These are phyloP conservation scores for Camponotus fellah DNA, from an alignment of 2,888 invertebrate species.

Conservation along the genomic window DNA sequence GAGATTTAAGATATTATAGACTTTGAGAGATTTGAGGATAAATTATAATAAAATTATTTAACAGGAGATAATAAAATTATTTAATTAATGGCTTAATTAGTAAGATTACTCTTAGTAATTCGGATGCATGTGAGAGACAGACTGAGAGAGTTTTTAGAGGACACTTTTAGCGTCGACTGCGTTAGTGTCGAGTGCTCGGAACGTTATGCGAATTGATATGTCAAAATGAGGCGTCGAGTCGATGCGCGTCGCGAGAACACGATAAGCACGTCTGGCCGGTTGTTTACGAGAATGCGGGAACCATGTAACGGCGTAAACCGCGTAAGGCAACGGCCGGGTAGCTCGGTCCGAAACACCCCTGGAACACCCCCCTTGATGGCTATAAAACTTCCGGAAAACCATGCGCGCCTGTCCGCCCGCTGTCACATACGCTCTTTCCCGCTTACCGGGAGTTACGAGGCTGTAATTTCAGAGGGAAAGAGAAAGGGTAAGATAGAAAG, in stretches of 20 bases:
- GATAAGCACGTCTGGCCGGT: slow-evolving; percentile 76
- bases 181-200: slow-evolving; percentile 37
- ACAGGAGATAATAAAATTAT: too few relatives aligned
- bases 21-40: background rate
- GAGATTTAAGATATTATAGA: background rate
- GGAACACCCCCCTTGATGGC: slow-evolving; percentile 77
- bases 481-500: slow-evolving; percentile 7
- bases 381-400: slow-evolving; percentile 80
- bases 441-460: slow-evolving; percentile 84
- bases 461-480: slow-evolving; percentile 79
- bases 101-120: background rate
- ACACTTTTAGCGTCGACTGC: background rate
- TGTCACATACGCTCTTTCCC: slow-evolving; percentile 82
- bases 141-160: slow-evolving; percentile 4
- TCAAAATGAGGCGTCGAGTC: slow-evolving; percentile 43
- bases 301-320: slow-evolving; percentile 78
- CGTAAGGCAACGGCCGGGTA: slow-evolving; percentile 76
- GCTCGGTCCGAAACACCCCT: slow-evolving; percentile 75
- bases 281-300: slow-evolving; percentile 83
- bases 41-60: too few relatives aligned
- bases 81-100: background rate
- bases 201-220: slow-evolving; percentile 34
- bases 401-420: slow-evolving; percentile 78
- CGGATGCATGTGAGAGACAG: background rate
- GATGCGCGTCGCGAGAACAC: slow-evolving; percentile 66